phyloP scores from a whole-genome alignment of 2,888 invertebrate species.

The Palloptera scutellata region DNA sequence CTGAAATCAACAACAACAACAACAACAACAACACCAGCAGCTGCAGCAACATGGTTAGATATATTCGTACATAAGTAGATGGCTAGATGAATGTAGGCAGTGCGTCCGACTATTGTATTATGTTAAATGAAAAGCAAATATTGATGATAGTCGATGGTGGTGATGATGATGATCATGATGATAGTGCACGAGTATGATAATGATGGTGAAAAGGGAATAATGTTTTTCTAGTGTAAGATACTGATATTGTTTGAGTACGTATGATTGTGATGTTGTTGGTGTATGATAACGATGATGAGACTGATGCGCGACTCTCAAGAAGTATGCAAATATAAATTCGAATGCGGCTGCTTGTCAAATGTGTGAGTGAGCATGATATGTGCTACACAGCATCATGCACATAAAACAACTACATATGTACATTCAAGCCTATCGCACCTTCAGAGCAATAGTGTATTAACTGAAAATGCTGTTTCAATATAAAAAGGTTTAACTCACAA shows the following conservation, averaged over 20 bases:
- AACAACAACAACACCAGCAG: not conserved
- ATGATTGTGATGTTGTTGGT: slow-evolving; percentile 44
- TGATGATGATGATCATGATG: slow-evolving; percentile 13
- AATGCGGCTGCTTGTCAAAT: slow-evolving; percentile 8
- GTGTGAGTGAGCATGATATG: not conserved
- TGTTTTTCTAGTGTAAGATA: too few species aligned
- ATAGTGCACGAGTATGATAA: not conserved
- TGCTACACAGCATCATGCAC: too few species aligned
- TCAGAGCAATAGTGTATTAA: too few species aligned
- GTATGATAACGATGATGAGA: slow-evolving; percentile 54
- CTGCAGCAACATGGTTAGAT: too few species aligned
- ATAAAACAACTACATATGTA: too few species aligned
- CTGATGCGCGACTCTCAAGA: slow-evolving; percentile 31
- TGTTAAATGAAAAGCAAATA: slow-evolving; percentile 38
- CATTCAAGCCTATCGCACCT: too few species aligned
- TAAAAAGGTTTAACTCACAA: too few species aligned
- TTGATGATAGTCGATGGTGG: slow-evolving; percentile 13
- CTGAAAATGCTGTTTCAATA: too few species aligned
- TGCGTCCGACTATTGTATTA: slow-evolving; percentile 11
- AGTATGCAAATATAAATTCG: slow-evolving; percentile 31
- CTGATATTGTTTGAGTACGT: too few species aligned
- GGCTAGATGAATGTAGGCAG: not conserved
- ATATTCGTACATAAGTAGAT: too few species aligned
- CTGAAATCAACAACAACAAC: not conserved
- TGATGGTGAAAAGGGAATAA: too few species aligned